Base-by-base conservation (phyloP, 1,140 invertebrate genomes). In the Lasaia peninsularis region DNA sequence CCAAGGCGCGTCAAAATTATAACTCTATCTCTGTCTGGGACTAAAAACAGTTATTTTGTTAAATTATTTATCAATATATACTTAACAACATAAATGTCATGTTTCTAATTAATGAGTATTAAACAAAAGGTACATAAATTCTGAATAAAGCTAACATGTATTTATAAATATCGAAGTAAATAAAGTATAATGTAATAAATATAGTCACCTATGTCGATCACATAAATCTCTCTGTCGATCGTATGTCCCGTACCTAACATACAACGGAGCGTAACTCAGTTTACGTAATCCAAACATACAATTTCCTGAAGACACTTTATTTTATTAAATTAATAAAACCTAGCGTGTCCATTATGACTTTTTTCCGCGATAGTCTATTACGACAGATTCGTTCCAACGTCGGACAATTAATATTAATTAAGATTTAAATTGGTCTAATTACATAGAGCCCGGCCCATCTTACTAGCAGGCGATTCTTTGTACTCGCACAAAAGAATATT, bases 351-450 rank as follows among this genome's bases (percentile, higher is more conserved):
- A 69, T 74, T 79, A 79, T 63, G 67, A 80, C 64, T 77, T 84
- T 78, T 82, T 73, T 73, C 55, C 74, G 37, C 67, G 70, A 65
- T 71, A 62, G 79, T 84, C 73, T 78, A 71, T 74, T 76, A 79
- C 74, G 80, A 77, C 80, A 78, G 80, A 86, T 85, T 83, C 80
- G 81, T 79, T 80, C 80, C 77, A 72, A 78, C 84, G 75, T 80
- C 68, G 65, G 75, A 87, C 84, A 87, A 87, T 87, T 87, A 87
- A 84, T 87, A 87, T 80, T 85, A 87, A 85, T 87, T 87, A 87
- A 84, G 80, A 85, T 82, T 85, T 87, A 85, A 87, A 87, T 87
- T 87, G 84, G 80, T 87, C 79, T 87, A 85, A 87, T 87, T 87
- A 84, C 75, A 81, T 87, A 80, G 81, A 84, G 73, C 77, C 77